Evolutionary conservation across 2,888 invertebrate genomes (phyloP), one percentile per base, ranked within the genome.

Genomic region (Phengaris alcon): DNA sequence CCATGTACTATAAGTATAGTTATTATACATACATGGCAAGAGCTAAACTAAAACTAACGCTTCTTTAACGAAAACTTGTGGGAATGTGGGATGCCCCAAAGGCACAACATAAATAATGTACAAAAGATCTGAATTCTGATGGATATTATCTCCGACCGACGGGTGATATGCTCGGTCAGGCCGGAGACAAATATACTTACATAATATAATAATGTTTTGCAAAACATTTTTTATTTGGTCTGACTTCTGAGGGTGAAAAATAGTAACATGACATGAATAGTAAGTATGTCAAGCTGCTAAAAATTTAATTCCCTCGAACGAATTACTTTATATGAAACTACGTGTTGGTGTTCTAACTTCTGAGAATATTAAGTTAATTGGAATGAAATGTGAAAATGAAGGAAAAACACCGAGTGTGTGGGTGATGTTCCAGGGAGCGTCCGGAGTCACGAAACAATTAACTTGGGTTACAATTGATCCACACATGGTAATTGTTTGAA

Each of bases 381-480:
- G 15, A 59, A 4, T 22, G 57, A 44, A 64, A 59, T 22, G 22
- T 59, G 57, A 44, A 64, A 59, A 22, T 15, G 2, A 3, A 35
- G 64, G 44, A 64, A 64, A 64, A 64, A 12, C 35, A 64, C 64
- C 1, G 5, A 2, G 12, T 59, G 22, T 44, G 64, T 35, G 12
- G 35, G 35, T 59, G 22, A 22, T 15, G 15, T 59, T 59, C 22
- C 64, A 35, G 44, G 64, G 13, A 64, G 64, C 6, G 64, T 5
- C 35, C 12, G 64, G 3, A 64, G 64, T 64, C 59, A 64, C 64
- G 64, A 64, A 64, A 44, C 13, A 59, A 59, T 59, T 59, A 59
- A 59, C 15, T 15, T 9, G 10, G 12, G 0, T 64, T 8, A 5
- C 22, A 64, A 35, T 35, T 22, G 22, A 22, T 59, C 59, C 2